Conservation (phyloP, 2,888 invertebrate genomes). For the Papilio protenor region DNA sequence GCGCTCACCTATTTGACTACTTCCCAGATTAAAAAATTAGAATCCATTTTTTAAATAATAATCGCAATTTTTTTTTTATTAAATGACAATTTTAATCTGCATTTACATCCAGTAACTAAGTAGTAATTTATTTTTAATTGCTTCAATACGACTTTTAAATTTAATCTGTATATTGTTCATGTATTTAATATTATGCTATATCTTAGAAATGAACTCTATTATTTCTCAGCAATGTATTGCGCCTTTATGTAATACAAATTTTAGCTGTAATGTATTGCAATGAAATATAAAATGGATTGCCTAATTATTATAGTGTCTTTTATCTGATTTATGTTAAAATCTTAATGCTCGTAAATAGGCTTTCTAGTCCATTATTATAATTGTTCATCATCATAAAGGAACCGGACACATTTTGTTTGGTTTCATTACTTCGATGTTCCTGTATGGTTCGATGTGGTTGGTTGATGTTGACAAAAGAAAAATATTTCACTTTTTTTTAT, state of each 20-base stretch:
- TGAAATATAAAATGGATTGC: slow-evolving; percentile 44
- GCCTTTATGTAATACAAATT: slow-evolving; percentile 48
- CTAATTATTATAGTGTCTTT: background rate
- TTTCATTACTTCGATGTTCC: slow-evolving; percentile 66
- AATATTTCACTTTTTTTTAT: background rate
- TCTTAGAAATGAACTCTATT: slow-evolving; percentile 41
- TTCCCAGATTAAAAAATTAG: slow-evolving; percentile 30
- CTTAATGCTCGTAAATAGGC: slow-evolving; percentile 46
- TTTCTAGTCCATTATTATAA: slow-evolving; percentile 67
- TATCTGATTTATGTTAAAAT: slow-evolving; percentile 27
- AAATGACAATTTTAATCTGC: slow-evolving; percentile 37
- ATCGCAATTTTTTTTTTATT: slow-evolving; percentile 32
- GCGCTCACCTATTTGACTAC: slow-evolving; percentile 56
- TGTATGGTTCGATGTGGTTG: slow-evolving; percentile 49
- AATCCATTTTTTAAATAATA: slow-evolving; percentile 40
- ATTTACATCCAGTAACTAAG: slow-evolving; percentile 32
- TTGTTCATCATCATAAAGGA: slow-evolving; percentile 49
- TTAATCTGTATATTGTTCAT: background rate
- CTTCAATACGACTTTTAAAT: slow-evolving; percentile 26
- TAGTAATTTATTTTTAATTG: slow-evolving; percentile 32
- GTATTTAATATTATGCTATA: slow-evolving; percentile 18
- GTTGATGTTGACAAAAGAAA: background rate
- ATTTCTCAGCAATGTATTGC: slow-evolving; percentile 60
- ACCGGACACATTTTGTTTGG: slow-evolving; percentile 52
- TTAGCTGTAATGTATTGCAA: background rate